Base-by-base conservation (phyloP, 2,797 vertebrate species). In the Centropyge bicolor region DNA sequence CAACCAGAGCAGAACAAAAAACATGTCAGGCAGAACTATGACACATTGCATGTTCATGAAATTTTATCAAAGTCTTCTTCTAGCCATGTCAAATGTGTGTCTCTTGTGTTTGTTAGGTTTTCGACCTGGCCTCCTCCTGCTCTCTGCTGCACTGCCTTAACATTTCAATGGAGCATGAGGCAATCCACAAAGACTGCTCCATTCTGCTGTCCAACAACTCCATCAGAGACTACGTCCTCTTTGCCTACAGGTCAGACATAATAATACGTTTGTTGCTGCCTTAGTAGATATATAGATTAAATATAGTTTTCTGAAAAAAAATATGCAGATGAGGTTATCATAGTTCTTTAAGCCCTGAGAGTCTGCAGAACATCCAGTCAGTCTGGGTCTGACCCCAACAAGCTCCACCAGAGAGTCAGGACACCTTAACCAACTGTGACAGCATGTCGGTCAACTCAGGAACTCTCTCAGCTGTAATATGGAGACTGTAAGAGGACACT, bases 51-150 rank as follows among this genome's bases (percentile, higher is more conserved):
- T 38, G 31, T 1, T 19, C 4, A 17, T 40, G 27, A 6, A 57
- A 51, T 12, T 40, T 38, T 5, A 10, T 35, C 20, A 45, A 51
- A 41, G 3, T 9, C 22, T 41, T 41, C 35, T n/a, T 16, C 5
- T 2, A 6, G 10, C 59, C 1, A 70, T 9, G 7, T 31, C 31
- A 20, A 51, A 51, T 8, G 16, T 55, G 0, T 69, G 8, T 60
- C 13, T 48, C 0, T 6, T 76, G 35, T 82, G 41, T 66, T n/a
- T 46, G 12, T 65, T 19, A 95, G 91, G 74, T 93, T 49, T 95
- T 95, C 89, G 89, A 94, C 88, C 80, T 95, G 80, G 82, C 76
- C 13, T 52, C 75, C 6, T 93, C 86, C 16, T 94, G 94, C 70
- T 92, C 83, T 60, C 81, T 94, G 67, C 55, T 95, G 59, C 86